phyloP scores from a whole-genome alignment of 2,113 vertebrate genomes.

The Astur gentilis region DNA sequence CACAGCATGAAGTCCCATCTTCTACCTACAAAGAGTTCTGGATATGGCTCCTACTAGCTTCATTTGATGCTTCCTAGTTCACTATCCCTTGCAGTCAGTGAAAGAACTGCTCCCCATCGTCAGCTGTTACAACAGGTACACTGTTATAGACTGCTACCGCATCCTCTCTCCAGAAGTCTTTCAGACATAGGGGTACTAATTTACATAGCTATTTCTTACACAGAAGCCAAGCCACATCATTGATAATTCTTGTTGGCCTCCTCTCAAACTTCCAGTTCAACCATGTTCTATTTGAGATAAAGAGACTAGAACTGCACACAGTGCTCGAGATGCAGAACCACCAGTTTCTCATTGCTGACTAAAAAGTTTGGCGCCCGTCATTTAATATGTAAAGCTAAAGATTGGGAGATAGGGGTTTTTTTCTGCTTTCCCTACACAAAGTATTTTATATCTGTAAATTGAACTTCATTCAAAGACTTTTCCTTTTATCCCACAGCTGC shows the following conservation, averaged over 20 bases:
- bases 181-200: background rate
- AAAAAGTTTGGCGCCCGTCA: background rate
- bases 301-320: background rate
- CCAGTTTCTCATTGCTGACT: background rate
- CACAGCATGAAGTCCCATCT: background rate
- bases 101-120: background rate
- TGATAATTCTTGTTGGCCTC: background rate
- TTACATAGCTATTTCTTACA: background rate
- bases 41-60: background rate
- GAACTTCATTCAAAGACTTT: background rate
- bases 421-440: fast-evolving
- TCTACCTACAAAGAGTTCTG: background rate
- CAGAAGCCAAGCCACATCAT: background rate
- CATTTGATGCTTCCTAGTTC: background rate
- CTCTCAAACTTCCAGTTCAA: background rate
- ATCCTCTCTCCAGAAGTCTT: background rate
- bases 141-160: background rate
- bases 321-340: background rate
- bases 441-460: background rate
- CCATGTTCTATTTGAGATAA: background rate
- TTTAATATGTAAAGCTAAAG: background rate
- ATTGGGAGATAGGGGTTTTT: background rate
- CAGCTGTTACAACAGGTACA: background rate
- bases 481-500: background rate
- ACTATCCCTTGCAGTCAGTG: background rate